Conservation (phyloP, 2,888 invertebrate species). For the Ennomos fuscantarius region DNA sequence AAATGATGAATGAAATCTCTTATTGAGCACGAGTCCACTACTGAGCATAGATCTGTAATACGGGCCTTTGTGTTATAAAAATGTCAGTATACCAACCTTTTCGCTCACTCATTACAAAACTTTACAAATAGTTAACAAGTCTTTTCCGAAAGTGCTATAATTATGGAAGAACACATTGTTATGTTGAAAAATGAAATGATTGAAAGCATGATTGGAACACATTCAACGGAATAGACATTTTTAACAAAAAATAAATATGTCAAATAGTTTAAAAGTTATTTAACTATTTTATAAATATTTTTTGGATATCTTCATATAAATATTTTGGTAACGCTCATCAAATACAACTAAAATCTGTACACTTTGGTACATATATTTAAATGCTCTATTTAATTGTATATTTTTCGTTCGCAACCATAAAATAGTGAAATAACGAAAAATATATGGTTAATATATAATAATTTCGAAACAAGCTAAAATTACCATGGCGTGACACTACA, state of each 20-base stretch:
- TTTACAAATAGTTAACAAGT: constrained; percentile 59
- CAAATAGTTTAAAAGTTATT: constrained; percentile 28
- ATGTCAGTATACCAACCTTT: constrained; percentile 7
- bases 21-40: too few relatives aligned
- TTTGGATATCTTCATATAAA: constrained; percentile 31
- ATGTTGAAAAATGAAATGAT: constrained; percentile 25
- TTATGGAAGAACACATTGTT: constrained; percentile 43
- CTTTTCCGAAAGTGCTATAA: constrained; percentile 43
- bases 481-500: constrained; percentile 45
- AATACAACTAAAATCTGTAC: constrained; percentile 52
- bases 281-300: constrained; percentile 29
- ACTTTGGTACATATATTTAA: constrained; percentile 52
- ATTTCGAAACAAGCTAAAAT: constrained; percentile 46
- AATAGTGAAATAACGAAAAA: constrained; percentile 41
- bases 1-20: too few relatives aligned
- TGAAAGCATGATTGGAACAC: constrained; percentile 48
- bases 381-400: constrained; percentile 53
- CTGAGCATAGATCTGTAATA: too few relatives aligned
- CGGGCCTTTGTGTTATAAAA: constrained; percentile 5
- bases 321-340: constrained; percentile 51
- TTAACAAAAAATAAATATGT: constrained; percentile 39
- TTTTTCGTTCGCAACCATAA: constrained; percentile 41
- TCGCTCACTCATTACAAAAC: constrained; percentile 39
- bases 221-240: constrained; percentile 47
- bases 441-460: constrained; percentile 34